A percentile compares a stretch with the other conserved stretches of the same genome.
phyloP scores from a whole-genome alignment of 2,113 vertebrate genomes.

The Rhagologus leucostigma region DNA sequence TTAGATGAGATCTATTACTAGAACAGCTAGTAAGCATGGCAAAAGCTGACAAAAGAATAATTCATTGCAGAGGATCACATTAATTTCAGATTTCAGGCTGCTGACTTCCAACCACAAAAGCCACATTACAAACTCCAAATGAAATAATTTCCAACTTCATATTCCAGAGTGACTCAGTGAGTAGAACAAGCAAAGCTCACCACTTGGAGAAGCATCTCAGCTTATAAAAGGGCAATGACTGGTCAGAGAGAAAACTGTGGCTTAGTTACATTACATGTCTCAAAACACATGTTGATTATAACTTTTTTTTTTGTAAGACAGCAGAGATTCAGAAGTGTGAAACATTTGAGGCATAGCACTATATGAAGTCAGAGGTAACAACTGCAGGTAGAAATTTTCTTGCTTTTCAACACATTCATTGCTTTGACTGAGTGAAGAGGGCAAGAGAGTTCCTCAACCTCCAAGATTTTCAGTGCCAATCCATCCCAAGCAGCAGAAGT shows the following conservation, averaged over 20 bases:
- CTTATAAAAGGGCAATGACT: neutral
- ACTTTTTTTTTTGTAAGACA: neutral
- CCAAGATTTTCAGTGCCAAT: neutral
- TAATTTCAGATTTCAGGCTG: neutral
- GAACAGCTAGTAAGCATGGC: neutral
- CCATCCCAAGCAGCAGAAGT: neutral
- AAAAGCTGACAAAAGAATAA: neutral
- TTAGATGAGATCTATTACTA: neutral
- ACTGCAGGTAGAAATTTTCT: neutral
- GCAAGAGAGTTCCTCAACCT: neutral
- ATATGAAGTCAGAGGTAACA: neutral
- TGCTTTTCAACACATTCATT: neutral
- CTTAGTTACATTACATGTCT: neutral
- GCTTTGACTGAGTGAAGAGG: neutral
- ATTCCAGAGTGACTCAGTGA: neutral
- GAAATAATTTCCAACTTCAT: conserved; percentile 21
- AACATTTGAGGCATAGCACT: neutral
- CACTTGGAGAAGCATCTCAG: neutral
- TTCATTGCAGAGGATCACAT: neutral
- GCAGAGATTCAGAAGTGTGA: neutral
- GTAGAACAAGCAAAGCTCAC: neutral
- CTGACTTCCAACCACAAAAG: neutral
- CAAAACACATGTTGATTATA: neutral
- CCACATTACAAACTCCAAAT: neutral
- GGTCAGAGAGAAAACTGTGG: neutral